Percentiles rank a stretch among this genome's conserved stretches.
phyloP scores from a whole-genome alignment of 2,113 vertebrate species.

The Alouatta palliata region DNA sequence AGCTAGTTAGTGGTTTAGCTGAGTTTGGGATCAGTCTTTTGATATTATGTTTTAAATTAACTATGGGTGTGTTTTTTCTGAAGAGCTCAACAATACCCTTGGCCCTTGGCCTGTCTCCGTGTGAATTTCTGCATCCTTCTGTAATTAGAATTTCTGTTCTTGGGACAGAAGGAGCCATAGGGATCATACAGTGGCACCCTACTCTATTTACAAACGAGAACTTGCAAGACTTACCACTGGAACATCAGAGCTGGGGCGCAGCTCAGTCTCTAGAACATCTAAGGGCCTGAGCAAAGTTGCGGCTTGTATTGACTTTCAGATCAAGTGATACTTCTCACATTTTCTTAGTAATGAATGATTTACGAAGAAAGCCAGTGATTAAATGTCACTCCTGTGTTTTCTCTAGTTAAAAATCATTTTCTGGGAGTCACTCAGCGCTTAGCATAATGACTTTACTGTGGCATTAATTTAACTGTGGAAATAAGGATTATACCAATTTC shows the following conservation, averaged over 20 bases:
- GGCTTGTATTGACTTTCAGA: neutral
- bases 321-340: slow-evolving; percentile 1
- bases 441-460: slow-evolving; percentile 46
- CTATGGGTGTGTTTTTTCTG: neutral
- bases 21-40: neutral
- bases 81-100: neutral
- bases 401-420: slow-evolving; percentile 51
- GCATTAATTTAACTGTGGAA: slow-evolving; percentile 59
- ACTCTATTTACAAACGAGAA: neutral
- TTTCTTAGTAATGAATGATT: slow-evolving; percentile 16
- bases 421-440: slow-evolving; percentile 10
- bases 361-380: slow-evolving; percentile 35
- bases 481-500: slow-evolving; percentile 61
- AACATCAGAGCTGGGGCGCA: neutral
- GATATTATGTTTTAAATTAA: neutral
- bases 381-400: slow-evolving; percentile 29
- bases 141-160: neutral
- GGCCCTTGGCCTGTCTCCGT: neutral
- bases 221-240: neutral
- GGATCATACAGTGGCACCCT: neutral
- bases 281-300: neutral
- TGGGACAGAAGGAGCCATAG: neutral
- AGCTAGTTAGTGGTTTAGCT: neutral
- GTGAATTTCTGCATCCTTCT: neutral
- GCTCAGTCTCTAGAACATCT: neutral